Percentiles rank a stretch among this genome's conserved stretches.
These are phyloP conservation scores for Danaus plexippus DNA, from an alignment of 1,140 invertebrate species.

Conservation along the genomic window DNA sequence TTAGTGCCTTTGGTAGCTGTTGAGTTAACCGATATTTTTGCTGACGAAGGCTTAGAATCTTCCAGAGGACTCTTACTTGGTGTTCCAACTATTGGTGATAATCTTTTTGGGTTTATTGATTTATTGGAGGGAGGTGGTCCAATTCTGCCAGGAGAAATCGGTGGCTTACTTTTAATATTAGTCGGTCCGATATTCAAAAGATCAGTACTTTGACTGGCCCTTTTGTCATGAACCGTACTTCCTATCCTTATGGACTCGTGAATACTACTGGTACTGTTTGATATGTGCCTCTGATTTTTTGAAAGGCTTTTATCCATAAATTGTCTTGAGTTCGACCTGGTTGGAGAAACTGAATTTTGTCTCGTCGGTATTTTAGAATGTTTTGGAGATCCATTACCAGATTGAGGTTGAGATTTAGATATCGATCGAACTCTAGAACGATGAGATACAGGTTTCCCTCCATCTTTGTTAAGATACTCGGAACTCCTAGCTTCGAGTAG, in stretches of 20 bases:
- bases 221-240: conserved; percentile 49
- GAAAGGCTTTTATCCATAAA: conserved; percentile 42
- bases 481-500: conserved; percentile 31
- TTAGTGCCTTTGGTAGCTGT: conserved; percentile 33
- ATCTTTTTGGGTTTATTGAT: conserved; percentile 59
- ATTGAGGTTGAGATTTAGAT: conserved; percentile 63
- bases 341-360: conserved; percentile 64
- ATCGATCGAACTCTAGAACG: conserved; percentile 46
- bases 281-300: conserved; percentile 62
- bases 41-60: conserved; percentile 41
- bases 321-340: conserved; percentile 40
- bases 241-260: conserved; percentile 62
- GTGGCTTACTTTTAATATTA: conserved; percentile 63
- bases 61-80: conserved; percentile 64
- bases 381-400: conserved; percentile 61
- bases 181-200: conserved; percentile 46
- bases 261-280: conserved; percentile 68
- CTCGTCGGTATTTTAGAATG: conserved; percentile 67
- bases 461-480: conserved; percentile 36
- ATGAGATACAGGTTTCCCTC: conserved; percentile 44
- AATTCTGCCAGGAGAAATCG: conserved; percentile 60
- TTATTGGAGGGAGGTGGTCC: conserved; percentile 65
- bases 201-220: conserved; percentile 59
- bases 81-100: conserved; percentile 69
- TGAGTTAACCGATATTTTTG: conserved; percentile 40